phyloP scores from a whole-genome alignment of 2,797 vertebrate species.

The Alosa sapidissima region DNA sequence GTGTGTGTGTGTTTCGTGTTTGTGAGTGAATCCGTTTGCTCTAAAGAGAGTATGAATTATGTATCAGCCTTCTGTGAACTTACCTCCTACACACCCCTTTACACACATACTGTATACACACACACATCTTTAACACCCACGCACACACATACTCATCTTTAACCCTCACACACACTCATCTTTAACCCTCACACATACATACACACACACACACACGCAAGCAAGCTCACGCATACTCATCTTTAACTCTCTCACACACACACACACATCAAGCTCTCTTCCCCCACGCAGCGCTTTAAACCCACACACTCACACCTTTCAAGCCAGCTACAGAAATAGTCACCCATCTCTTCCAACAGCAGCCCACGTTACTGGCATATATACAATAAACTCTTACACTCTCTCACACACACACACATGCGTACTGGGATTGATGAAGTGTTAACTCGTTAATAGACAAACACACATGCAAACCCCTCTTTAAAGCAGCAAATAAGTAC shows the following conservation, averaged over 20 bases:
- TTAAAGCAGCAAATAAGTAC: neutral
- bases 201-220: too few relatives aligned
- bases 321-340: neutral
- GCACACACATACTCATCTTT: too few relatives aligned
- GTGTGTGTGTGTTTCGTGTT: neutral
- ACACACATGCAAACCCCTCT: neutral
- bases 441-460: too few relatives aligned
- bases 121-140: neutral
- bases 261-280: too few relatives aligned
- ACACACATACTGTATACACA: neutral
- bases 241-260: too few relatives aligned
- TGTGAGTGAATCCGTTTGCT: neutral
- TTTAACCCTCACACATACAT: too few relatives aligned
- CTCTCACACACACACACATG: neutral
- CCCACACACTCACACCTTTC: neutral
- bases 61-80: constrained; percentile 8
- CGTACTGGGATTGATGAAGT: too few relatives aligned
- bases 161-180: too few relatives aligned
- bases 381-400: neutral
- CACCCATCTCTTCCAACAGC: neutral
- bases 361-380: neutral
- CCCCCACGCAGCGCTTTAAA: too few relatives aligned
- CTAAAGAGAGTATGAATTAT: constrained; percentile 11
- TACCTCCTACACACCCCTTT: neutral
- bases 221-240: too few relatives aligned